Percentiles rank a stretch among this genome's conserved stretches.
These are phyloP conservation scores for Lasioglossum oenotherae DNA, from an alignment of 2,888 invertebrate species.

Conservation along the genomic window DNA sequence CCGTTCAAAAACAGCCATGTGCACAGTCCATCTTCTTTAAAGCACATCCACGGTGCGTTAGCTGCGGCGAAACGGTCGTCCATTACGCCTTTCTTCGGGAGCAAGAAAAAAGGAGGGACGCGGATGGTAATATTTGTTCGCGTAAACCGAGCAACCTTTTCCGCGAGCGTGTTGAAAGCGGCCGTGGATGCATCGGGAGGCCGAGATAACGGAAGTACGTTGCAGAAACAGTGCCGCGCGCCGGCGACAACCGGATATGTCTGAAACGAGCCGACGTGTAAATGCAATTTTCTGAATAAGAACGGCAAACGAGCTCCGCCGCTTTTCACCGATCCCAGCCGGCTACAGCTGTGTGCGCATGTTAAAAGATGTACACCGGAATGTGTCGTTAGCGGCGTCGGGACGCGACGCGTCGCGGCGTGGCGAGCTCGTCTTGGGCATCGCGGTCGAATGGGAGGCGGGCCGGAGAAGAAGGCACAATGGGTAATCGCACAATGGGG, in stretches of 20 bases:
- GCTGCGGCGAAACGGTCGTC: neutral
- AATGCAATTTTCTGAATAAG: conserved; percentile 34
- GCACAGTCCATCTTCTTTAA: conserved; percentile 1
- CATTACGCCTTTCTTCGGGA: conserved; percentile 5
- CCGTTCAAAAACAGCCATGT: too few species aligned
- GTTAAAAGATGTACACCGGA: conserved; percentile 48
- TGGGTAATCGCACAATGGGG: conserved; percentile 66
- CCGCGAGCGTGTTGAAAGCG: neutral
- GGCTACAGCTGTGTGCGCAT: neutral
- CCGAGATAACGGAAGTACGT: conserved; percentile 4
- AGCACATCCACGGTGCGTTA: neutral
- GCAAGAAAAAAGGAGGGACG: neutral
- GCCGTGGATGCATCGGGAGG: neutral
- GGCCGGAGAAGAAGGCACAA: conserved; percentile 53
- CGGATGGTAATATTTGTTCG: conserved; percentile 13
- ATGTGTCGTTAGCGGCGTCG: conserved; percentile 47
- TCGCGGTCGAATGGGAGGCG: conserved; percentile 27
- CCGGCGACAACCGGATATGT: conserved; percentile 4
- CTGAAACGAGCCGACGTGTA: conserved; percentile 15
- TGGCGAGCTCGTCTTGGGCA: conserved; percentile 55
- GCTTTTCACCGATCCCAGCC: neutral
- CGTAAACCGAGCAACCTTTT: neutral
- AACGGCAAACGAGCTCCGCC: conserved; percentile 4
- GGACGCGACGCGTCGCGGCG: conserved; percentile 8
- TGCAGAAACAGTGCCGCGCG: neutral